Evolutionary conservation across 2,113 vertebrate species (phyloP), one percentile per base, ranked within the genome.

Genomic region (Vimba vimba): DNA sequence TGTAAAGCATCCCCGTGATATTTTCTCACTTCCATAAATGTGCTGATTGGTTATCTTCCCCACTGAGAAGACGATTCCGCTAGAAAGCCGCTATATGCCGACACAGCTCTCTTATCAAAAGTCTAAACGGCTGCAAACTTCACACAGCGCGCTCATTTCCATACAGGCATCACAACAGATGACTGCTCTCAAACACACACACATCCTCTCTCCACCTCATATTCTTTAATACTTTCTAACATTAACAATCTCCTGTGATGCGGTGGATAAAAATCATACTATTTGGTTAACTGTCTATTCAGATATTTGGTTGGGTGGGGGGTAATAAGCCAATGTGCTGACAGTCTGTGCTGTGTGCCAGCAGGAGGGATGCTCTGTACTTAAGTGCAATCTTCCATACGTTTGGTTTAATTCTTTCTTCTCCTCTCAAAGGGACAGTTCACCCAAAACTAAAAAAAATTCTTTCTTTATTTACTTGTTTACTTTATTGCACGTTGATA

Each of bases 121-220:
- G 55, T 76, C 55, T 80, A 79, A 84, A 73, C n/a, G 39, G 36
- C 82, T 83, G 43, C 19, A 73, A 71, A 68, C 73, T 82, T 83
- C 52, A 52, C 68, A 80, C 47, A 62, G 57, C 13, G 36, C 33
- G n/a, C 55, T n/a, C 59, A 78, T 85, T 81, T 86, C 59, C 71
- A 81, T 78, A 81, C n/a, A 57, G 55, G 74, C 83, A 64, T 25
- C 68, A 75, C 55, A 68, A 84, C 79, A 85, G 50, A 76, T 62
- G 80, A 83, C 74, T 82, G 55, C 82, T 89, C 88, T 69, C 83
- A 79, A 59, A 55, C 69, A 80, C 36, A 78, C 30, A 30, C 64
- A 79, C 47, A 83, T 85, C 74, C 30, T 62, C 23, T 77, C 30
- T 62, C 23, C 21, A 23, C 21, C 69, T 50, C 66, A 3, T 4